These are phyloP conservation scores for Loripinus fragilis DNA, from an alignment of 2,888 invertebrate species.

Conservation along the genomic window DNA sequence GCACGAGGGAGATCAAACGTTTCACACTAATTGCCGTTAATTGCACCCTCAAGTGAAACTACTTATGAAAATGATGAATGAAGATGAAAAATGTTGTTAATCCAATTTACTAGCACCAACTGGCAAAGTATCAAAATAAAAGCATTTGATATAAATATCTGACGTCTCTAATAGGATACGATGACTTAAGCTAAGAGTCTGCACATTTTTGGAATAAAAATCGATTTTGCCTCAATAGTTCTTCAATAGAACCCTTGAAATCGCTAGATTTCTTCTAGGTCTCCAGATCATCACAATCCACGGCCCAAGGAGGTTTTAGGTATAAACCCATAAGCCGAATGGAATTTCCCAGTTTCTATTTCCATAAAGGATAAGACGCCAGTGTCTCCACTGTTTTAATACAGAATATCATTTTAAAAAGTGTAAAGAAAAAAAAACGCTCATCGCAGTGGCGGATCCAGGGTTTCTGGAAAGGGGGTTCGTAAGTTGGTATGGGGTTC, in stretches of 20 bases:
- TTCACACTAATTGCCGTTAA: neutral
- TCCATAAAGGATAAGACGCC: too few relatives aligned
- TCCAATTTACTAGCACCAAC: neutral
- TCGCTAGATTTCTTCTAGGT: neutral
- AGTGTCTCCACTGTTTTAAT: too few relatives aligned
- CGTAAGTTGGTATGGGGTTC: too few relatives aligned
- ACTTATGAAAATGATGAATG: constrained; percentile 5
- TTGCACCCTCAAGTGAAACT: neutral
- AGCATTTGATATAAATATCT: neutral
- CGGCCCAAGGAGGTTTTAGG: too few relatives aligned
- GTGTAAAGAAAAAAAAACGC: too few relatives aligned
- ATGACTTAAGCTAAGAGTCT: neutral
- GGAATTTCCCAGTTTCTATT: too few relatives aligned
- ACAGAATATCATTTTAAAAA: too few relatives aligned
- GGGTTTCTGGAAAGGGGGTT: too few relatives aligned
- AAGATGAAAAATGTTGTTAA: constrained; percentile 2
- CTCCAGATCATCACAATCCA: too few relatives aligned
- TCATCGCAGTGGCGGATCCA: too few relatives aligned
- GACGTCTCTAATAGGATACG: neutral
- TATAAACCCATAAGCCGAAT: too few relatives aligned
- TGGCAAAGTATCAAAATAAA: constrained; percentile 11
- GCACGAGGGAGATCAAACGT: constrained; percentile 11
- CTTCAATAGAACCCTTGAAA: constrained; percentile 11
- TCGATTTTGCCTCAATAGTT: constrained; percentile 3
- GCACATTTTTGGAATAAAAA: constrained; percentile 16